Conservation (phyloP, 2,113 vertebrate genomes). For the Motacilla alba region DNA sequence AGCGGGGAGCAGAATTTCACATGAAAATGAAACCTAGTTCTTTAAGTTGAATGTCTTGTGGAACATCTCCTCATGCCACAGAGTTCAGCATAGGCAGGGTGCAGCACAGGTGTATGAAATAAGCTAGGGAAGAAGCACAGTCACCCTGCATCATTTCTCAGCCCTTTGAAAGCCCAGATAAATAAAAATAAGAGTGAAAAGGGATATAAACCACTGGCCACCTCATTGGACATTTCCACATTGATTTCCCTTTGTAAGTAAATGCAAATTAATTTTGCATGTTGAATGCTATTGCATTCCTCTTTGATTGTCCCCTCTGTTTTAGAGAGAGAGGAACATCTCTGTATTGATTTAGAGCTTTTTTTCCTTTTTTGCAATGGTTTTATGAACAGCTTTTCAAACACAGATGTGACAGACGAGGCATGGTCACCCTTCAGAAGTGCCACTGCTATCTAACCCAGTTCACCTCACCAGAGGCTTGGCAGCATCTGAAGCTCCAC, state of each 20-base stretch:
- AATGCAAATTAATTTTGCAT: neutral
- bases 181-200: neutral
- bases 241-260: neutral
- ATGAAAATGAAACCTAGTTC: neutral
- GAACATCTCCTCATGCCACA: neutral
- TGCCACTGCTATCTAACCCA: neutral
- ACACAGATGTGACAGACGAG: neutral
- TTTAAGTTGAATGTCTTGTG: neutral
- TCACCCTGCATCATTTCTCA: fast-evolving
- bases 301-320: neutral
- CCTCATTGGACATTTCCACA: fast-evolving
- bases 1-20: neutral
- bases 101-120: neutral
- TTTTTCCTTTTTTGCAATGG: neutral
- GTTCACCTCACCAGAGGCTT: neutral
- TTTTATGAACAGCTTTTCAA: neutral
- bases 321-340: neutral
- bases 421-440: neutral
- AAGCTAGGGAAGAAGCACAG: neutral
- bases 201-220: neutral
- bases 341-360: neutral
- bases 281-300: neutral
- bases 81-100: neutral
- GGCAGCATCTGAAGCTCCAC: neutral
- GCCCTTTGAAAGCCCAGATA: neutral